phyloP scores from a whole-genome alignment of 2,797 vertebrate genomes.

The Danio kyathit region DNA sequence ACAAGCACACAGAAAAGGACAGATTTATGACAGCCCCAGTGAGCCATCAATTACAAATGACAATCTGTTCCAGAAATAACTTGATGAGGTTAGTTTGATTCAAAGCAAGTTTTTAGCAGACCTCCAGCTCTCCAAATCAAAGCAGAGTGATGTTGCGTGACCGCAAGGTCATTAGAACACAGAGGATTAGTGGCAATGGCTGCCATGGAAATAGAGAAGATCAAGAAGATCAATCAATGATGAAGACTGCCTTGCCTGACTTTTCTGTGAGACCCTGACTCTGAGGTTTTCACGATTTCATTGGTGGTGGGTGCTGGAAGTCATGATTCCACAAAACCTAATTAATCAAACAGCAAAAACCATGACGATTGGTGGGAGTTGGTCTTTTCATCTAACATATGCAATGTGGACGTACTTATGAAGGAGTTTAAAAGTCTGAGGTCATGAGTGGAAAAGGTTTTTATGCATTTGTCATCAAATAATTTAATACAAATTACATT shows the following conservation, averaged over 20 bases:
- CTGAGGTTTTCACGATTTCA: slow-evolving; percentile 47
- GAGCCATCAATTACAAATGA: slow-evolving; percentile 45
- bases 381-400: slow-evolving; percentile 16
- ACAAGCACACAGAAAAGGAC: slow-evolving; percentile 19
- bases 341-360: slow-evolving; percentile 50
- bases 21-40: slow-evolving; percentile 39
- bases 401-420: not conserved
- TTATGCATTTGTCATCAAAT: not conserved
- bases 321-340: slow-evolving; percentile 32
- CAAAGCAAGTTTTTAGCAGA: slow-evolving; percentile 50
- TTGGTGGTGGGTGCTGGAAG: slow-evolving; percentile 43
- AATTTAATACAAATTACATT: not conserved
- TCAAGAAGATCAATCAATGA: slow-evolving; percentile 44
- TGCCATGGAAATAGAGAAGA: slow-evolving; percentile 48
- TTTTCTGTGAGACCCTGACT: slow-evolving; percentile 43
- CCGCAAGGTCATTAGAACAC: slow-evolving; percentile 55
- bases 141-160: slow-evolving; percentile 33
- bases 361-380: slow-evolving; percentile 26
- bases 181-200: slow-evolving; percentile 45
- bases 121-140: slow-evolving; percentile 58
- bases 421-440: not conserved
- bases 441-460: not conserved
- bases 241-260: slow-evolving; percentile 38
- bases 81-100: slow-evolving; percentile 52
- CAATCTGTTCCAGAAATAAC: slow-evolving; percentile 53